Evolutionary conservation across 2,113 vertebrate species (phyloP).

Genomic region (Cinclus mexicanus): DNA sequence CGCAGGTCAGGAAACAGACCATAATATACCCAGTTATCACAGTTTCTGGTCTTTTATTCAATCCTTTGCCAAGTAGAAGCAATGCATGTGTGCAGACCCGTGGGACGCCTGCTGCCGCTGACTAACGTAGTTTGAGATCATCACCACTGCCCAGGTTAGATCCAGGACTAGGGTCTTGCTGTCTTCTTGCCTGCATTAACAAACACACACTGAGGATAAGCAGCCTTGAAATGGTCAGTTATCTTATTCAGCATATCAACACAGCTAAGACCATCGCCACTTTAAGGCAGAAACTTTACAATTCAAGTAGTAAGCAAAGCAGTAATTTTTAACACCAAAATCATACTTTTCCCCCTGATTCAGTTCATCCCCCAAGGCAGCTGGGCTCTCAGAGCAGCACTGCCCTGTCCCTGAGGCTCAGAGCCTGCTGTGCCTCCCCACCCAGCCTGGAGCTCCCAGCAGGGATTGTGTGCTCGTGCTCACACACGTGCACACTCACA

Average conservation of each 20-base stretch:
- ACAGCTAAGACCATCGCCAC: not conserved
- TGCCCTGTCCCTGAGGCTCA: not conserved
- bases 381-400: not conserved
- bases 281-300: not conserved
- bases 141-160: constrained; percentile 91
- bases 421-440: not conserved
- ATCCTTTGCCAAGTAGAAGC: constrained; percentile 75
- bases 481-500: not conserved
- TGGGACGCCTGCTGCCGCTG: not conserved
- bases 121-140: constrained; percentile 93
- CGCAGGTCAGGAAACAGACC: constrained; percentile 73
- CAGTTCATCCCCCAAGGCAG: fast-evolving
- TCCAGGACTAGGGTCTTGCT: constrained; percentile 95
- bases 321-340: not conserved
- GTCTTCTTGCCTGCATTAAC: constrained; percentile 89
- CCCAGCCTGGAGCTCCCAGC: not conserved
- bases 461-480: not conserved
- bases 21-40: constrained; percentile 79
- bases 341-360: fast-evolving
- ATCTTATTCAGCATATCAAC: not conserved
- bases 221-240: not conserved
- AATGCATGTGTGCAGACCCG: constrained; percentile 42
- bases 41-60: constrained; percentile 82
- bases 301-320: not conserved
- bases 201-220: not conserved